phyloP scores from a whole-genome alignment of 1,140 invertebrate species.

The Chironomus tepperi region DNA sequence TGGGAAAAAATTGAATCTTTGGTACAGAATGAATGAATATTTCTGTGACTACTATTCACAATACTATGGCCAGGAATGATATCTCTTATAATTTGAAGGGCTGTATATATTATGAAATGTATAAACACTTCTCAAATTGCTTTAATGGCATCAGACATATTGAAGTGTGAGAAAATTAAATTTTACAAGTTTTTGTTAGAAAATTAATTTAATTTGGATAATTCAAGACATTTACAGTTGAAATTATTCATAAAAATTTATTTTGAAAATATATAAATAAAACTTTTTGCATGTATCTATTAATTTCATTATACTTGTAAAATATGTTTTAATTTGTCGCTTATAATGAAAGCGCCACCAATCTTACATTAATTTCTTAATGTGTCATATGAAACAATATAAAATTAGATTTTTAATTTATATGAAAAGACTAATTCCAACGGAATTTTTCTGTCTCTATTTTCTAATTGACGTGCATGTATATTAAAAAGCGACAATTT shows the following conservation, averaged over 20 bases:
- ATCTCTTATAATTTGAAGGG: not conserved
- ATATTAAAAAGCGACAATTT: conserved; percentile 5
- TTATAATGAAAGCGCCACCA: not conserved
- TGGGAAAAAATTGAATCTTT: no score
- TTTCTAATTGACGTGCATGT: not conserved
- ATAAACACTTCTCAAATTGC: not conserved
- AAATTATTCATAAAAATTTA: no score
- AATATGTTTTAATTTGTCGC: conserved; percentile 14
- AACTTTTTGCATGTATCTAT: not conserved
- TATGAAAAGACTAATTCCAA: not conserved
- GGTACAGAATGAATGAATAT: not conserved
- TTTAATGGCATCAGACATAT: not conserved
- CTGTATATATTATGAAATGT: not conserved
- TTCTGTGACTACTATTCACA: no score
- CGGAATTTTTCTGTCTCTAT: not conserved
- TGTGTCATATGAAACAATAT: not conserved
- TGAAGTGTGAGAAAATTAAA: not conserved
- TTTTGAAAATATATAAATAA: not conserved
- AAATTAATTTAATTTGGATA: no score
- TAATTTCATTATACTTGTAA: not conserved
- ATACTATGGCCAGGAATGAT: not conserved
- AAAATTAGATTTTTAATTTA: not conserved
- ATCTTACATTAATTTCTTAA: not conserved
- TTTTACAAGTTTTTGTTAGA: no score
- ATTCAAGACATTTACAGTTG: no score